Evolutionary conservation across 2,113 vertebrate species (phyloP).

Genomic region (Fulmarus glacialis): DNA sequence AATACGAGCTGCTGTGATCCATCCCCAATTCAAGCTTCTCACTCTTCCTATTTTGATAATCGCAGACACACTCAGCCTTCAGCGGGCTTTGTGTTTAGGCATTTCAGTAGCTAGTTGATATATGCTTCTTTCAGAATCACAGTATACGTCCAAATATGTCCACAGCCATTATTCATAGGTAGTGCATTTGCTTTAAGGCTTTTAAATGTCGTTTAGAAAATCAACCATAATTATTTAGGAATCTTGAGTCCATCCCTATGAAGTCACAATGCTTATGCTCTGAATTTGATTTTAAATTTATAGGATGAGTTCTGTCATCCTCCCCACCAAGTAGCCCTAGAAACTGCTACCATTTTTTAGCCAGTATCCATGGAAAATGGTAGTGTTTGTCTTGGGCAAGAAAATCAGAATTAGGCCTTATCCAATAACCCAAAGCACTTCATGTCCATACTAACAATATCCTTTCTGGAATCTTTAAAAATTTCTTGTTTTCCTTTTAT

Average conservation of each 20-base stretch:
- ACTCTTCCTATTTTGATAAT: background rate
- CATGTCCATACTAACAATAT: background rate
- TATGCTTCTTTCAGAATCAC: background rate
- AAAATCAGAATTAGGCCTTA: background rate
- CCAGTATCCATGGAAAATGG: accelerated
- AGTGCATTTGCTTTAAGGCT: background rate
- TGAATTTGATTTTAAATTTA: background rate
- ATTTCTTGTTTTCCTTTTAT: background rate
- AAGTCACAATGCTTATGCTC: background rate
- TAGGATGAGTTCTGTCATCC: background rate
- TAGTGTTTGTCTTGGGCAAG: background rate
- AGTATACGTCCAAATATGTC: background rate
- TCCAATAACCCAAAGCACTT: background rate
- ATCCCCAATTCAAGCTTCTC: background rate
- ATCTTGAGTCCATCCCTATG: background rate
- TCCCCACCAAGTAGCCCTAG: background rate
- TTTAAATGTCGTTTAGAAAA: background rate
- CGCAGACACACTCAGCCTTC: background rate
- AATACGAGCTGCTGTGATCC: background rate
- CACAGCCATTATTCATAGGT: background rate
- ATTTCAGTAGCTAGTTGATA: background rate
- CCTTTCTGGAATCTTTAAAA: background rate
- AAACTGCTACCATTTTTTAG: background rate
- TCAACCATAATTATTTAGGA: background rate
- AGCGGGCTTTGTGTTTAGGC: background rate